phyloP scores from a whole-genome alignment of 2,797 vertebrate genomes.

The Morus bassanus region DNA sequence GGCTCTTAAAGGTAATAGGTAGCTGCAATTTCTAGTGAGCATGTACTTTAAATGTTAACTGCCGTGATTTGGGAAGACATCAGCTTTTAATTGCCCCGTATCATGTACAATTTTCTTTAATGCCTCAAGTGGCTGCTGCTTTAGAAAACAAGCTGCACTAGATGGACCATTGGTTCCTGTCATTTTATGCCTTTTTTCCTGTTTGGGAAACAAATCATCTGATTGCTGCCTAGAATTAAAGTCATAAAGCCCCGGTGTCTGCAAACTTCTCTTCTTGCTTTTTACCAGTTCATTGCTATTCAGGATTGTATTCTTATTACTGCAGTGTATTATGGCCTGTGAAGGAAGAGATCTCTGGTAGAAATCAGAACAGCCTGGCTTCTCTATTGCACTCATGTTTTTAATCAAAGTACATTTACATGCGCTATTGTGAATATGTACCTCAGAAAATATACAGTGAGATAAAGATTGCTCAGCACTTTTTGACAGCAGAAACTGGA shows the following conservation, averaged over 20 bases:
- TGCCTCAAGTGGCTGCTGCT: neutral
- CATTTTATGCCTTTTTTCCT: neutral
- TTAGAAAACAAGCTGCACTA: neutral
- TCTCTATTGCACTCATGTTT: neutral
- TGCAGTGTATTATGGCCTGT: neutral
- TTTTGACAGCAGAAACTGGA: neutral
- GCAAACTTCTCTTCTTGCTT: neutral
- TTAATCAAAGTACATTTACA: neutral
- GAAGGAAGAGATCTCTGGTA: neutral
- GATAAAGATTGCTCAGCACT: neutral
- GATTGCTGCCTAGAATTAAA: neutral
- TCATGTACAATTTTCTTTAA: neutral
- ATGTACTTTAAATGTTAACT: neutral
- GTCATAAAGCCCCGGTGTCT: neutral
- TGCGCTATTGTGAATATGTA: neutral
- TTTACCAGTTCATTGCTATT: neutral
- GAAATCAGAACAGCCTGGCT: neutral
- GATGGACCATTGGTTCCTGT: neutral
- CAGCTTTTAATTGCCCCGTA: neutral
- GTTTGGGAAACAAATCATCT: neutral
- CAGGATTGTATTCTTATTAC: neutral
- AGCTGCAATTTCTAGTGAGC: neutral
- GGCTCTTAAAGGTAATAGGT: neutral
- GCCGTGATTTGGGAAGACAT: neutral
- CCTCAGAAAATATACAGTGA: neutral